Base-by-base conservation (phyloP, 92 coral and sea anemone genomes). In the Pocillopora meandrina region DNA sequence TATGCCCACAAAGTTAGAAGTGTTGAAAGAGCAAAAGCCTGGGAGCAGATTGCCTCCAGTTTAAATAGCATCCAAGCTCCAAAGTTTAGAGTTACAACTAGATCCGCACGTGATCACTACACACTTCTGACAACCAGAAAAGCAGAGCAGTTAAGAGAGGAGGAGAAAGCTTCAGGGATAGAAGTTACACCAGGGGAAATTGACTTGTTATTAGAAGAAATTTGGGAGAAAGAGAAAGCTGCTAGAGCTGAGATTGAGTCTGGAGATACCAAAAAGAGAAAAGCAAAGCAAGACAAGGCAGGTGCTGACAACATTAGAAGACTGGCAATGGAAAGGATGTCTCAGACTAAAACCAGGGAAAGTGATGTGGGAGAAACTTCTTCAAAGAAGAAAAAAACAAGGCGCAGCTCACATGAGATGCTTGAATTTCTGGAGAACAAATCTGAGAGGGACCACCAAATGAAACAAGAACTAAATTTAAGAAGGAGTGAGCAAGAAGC, bases 281-380 rank as follows among this genome's bases (percentile, higher is more conserved):
- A 82, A 34, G 84, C 84, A 58, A 79, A 88, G 61, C 65, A 82
- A 21, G 82, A 88, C 15, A 82, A 78, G 77, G 79, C 71, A 21
- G 77, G 64, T 55, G 91, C 91, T 21, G 87, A 65, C 47, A 82
- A 83, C 58, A 72, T 82, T 56, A 65, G 87, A 61, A 76, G 79
- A 75, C 83, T 78, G 73, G 91, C 91, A 61, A 88, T 88, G 91
- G 91, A 88, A 79, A 82, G 83, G 61, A 82, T 82, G 87, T 35
- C 72, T 16, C 72, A 84, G 72, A 84, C 82, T 56, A 75, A 59
- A 47, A 81, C 68, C 68, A 81, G 82, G 81, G 63, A 74, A 65
- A 71, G 68, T 57, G 87, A 74, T 36, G 82, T 35, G 55, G 72
- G 58, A n/a, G 87, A 72, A 26, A 60, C 56, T 73, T 56, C 59